phyloP scores from a whole-genome alignment of 2,888 invertebrate species.

The Isoperla grammatica region DNA sequence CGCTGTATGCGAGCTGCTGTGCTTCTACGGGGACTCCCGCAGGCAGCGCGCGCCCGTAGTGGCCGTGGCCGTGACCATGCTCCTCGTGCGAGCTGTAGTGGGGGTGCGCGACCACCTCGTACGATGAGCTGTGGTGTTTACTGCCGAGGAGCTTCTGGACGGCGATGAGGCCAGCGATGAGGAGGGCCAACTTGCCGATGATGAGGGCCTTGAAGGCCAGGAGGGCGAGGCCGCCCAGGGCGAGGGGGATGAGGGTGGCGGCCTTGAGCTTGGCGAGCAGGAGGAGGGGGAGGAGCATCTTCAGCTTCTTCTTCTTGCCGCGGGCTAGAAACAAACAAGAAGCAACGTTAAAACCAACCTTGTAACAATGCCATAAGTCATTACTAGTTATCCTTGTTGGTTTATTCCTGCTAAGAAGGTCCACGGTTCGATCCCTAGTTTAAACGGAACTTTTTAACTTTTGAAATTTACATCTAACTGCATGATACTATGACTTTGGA shows the following conservation, averaged over 20 bases:
- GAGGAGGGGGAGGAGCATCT: constrained; percentile 67
- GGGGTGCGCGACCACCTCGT: constrained; percentile 63
- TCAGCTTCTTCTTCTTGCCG: constrained; percentile 74
- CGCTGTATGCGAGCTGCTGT: constrained; percentile 67
- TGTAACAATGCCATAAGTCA: too few relatives aligned
- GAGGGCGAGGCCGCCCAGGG: constrained; percentile 69
- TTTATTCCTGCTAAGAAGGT: too few relatives aligned
- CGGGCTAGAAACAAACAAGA: constrained; percentile 52
- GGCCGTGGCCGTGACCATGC: constrained; percentile 42
- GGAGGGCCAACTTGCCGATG: constrained; percentile 75
- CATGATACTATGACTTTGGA: too few relatives aligned
- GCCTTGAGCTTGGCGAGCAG: constrained; percentile 74
- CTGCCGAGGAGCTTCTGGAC: constrained; percentile 71
- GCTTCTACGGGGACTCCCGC: constrained; percentile 44
- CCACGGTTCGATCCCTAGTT: too few relatives aligned
- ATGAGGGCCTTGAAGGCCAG: constrained; percentile 79
- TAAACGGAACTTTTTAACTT: too few relatives aligned
- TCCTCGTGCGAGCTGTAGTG: constrained; percentile 42
- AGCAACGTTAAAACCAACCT: neutral
- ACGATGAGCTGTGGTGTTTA: constrained; percentile 62
- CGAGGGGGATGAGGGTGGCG: constrained; percentile 69
- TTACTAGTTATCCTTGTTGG: too few relatives aligned
- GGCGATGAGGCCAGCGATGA: constrained; percentile 69
- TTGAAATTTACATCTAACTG: too few relatives aligned
- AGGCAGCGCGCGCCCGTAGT: constrained; percentile 57